Percentiles rank a stretch among this genome's conserved stretches.
phyloP scores from a whole-genome alignment of 2,113 vertebrate species.

The Numida meleagris region DNA sequence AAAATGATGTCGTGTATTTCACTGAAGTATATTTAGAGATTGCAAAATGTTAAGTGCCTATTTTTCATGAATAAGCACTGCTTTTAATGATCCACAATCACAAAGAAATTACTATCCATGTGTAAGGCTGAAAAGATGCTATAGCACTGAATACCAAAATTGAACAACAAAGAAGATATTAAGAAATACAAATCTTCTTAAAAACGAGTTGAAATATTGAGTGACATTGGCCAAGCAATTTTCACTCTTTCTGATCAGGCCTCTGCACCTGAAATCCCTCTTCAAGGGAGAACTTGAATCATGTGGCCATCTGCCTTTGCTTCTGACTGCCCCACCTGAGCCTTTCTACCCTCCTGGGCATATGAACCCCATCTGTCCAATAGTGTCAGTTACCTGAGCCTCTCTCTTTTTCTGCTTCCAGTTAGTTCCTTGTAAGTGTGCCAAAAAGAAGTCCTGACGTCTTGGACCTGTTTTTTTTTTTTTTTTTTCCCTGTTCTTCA shows the following conservation, averaged over 20 bases:
- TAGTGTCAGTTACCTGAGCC: conserved; percentile 7
- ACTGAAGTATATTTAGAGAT: not conserved
- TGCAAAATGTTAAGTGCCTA: not conserved
- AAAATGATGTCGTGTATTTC: not conserved
- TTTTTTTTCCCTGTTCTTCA: not conserved
- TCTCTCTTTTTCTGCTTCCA: conserved; percentile 5
- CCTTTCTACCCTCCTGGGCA: conserved; percentile 27
- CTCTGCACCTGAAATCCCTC: not conserved
- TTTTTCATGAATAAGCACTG: not conserved
- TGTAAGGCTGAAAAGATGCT: not conserved
- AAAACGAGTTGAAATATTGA: not conserved
- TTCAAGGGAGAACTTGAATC: not conserved
- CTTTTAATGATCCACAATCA: not conserved
- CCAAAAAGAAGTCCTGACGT: conserved; percentile 6
- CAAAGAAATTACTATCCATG: not conserved
- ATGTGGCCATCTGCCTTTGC: conserved; percentile 17
- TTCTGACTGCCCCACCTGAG: not conserved
- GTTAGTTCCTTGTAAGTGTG: conserved; percentile 21
- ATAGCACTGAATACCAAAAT: not conserved
- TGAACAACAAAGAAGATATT: not conserved
- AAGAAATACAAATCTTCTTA: not conserved
- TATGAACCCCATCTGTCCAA: conserved; percentile 44
- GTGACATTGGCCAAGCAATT: not conserved
- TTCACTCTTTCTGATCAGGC: not conserved
- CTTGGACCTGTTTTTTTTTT: not conserved